Evolutionary conservation across 2,113 vertebrate species (phyloP), one percentile per base, ranked within the genome.

Genomic region (Herpailurus yagouaroundi): DNA sequence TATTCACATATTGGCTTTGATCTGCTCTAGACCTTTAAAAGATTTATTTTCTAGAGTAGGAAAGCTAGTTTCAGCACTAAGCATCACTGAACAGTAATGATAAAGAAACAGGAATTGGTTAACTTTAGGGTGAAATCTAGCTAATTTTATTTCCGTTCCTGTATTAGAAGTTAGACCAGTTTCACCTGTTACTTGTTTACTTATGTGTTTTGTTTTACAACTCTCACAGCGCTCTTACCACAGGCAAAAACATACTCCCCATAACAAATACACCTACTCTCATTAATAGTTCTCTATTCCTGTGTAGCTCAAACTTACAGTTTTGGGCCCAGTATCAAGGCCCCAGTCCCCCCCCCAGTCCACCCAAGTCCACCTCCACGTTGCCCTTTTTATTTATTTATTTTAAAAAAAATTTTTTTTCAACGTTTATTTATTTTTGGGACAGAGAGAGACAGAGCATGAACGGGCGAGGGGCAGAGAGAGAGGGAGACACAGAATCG

Each of bases 61-160:
- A 82, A 94, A 83, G 50, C 48, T 36, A 74, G n/a, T 48, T 91
- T 97, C 84, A 86, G 55, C 60, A 88, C 71, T 41, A 91, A 91
- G 52, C 38, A 68, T 92, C 36, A 73, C 0, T 7, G 2, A 91
- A 84, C 2, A 92, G n/a, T 90, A 38, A 79, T 41, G 29, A 93
- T 38, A 48, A 94, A 66, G 63, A 76, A 91, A 84, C 41, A 5
- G 10, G 68, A 92, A 89, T 15, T 29, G 50, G 38, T 57, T 90
- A 60, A 73, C 25, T 60, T 93, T 80, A 91, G 52, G 48, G 68
- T 86, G 29, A 73, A 95, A 87, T 95, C 68, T 85, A 71, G 82
- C 10, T 88, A 45, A 91, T 97, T 97, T 97, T 66, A 96, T 41
- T 79, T 94, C 60, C 91, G 68, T 91, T 97, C 92, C 74, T 91